These are phyloP conservation scores for Heteromormyrus szaboi DNA, from an alignment of 2,797 vertebrate genomes.

Conservation along the genomic window DNA sequence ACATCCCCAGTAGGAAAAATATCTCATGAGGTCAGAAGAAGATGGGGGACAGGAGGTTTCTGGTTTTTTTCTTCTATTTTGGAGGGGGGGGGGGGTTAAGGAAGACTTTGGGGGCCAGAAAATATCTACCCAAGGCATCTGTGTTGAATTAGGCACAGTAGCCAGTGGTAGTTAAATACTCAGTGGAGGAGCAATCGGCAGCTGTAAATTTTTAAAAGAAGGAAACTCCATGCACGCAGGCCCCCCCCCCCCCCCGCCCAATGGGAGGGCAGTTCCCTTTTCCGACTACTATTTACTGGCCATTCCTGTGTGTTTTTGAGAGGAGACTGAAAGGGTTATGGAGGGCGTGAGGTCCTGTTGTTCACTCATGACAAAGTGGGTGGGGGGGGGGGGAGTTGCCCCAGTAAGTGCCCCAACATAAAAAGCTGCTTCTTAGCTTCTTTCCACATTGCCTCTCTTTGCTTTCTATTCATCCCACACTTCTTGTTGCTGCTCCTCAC, in stretches of 20 bases:
- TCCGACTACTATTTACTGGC: slow-evolving; percentile 8
- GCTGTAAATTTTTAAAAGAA: slow-evolving; percentile 67
- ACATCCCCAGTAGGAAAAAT: slow-evolving; percentile 41
- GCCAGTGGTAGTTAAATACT: slow-evolving; percentile 63
- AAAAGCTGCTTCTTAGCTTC: slow-evolving; percentile 24
- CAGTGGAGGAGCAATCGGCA: slow-evolving; percentile 62
- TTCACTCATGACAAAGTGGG: neutral
- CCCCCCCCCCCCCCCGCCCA: slow-evolving; percentile 18
- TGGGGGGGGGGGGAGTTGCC: neutral
- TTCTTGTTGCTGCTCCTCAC: slow-evolving; percentile 16
- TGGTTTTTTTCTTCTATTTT: slow-evolving; percentile 20
- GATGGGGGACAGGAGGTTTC: neutral
- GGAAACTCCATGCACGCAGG: slow-evolving; percentile 56
- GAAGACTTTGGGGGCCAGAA: slow-evolving; percentile 23
- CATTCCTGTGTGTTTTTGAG: neutral
- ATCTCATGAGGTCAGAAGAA: slow-evolving; percentile 29
- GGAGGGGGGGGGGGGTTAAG: neutral
- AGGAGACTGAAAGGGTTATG: neutral
- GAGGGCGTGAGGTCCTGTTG: neutral
- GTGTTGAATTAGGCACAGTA: slow-evolving; percentile 68
- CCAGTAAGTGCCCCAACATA: neutral
- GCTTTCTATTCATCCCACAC: neutral
- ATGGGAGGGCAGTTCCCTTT: slow-evolving; percentile 36
- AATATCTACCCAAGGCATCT: slow-evolving; percentile 46
- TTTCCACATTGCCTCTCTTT: neutral